Conservation (phyloP, 2,888 invertebrate species). For the Meteorus cinctellus region DNA sequence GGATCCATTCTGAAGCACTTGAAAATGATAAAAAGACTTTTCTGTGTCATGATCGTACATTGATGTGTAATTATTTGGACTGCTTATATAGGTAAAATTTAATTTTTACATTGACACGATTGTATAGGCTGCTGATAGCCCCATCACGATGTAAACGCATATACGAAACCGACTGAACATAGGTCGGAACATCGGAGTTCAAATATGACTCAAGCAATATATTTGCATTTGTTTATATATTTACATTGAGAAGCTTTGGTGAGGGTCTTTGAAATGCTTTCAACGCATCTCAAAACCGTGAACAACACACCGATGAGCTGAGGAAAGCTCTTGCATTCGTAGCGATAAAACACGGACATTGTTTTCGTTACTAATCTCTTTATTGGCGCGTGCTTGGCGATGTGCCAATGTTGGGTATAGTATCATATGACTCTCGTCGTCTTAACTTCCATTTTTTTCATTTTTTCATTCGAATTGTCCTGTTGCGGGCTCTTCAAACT, state of each 20-base stretch:
- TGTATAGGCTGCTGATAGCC: not conserved
- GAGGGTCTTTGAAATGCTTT: constrained; percentile 11
- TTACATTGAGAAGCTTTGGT: not conserved
- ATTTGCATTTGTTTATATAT: not conserved
- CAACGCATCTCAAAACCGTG: constrained; percentile 29
- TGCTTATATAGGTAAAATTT: not conserved
- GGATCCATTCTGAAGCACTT: too few species aligned
- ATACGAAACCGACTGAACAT: not conserved
- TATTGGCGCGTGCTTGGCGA: constrained; percentile 67
- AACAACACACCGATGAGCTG: constrained; percentile 21
- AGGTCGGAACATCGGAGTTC: not conserved
- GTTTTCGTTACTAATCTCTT: constrained; percentile 68
- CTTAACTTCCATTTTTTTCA: constrained; percentile 24
- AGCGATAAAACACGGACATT: constrained; percentile 60
- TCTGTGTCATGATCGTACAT: too few species aligned
- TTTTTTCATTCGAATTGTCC: constrained; percentile 19
- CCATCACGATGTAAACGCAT: too few species aligned
- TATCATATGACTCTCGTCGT: constrained; percentile 30
- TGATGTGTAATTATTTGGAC: too few species aligned
- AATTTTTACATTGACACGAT: not conserved
- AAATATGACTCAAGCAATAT: not conserved
- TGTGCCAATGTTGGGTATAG: constrained; percentile 56
- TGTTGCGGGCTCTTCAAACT: constrained; percentile 10
- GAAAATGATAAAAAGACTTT: too few species aligned
- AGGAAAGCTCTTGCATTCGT: constrained; percentile 24